These are phyloP conservation scores for Agrochola macilenta DNA, from an alignment of 2,888 invertebrate species.

Conservation along the genomic window DNA sequence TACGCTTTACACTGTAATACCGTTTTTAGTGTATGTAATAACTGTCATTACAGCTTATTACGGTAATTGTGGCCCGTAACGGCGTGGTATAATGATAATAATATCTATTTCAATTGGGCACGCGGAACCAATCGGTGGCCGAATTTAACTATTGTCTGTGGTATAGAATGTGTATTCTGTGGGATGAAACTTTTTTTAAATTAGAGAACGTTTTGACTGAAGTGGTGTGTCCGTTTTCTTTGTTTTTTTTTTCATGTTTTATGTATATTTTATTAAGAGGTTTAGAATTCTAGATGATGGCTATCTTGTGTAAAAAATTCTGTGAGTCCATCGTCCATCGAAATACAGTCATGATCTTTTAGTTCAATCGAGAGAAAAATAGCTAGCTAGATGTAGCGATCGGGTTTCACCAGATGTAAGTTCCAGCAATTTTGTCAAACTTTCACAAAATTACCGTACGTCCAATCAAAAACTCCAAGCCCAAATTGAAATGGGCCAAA, in stretches of 20 bases:
- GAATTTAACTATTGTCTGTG: slow-evolving; percentile 53
- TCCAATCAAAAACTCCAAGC: background rate
- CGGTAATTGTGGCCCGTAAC: slow-evolving; percentile 69
- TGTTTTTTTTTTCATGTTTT: background rate
- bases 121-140: slow-evolving; percentile 62
- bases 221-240: background rate
- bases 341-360: background rate
- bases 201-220: background rate
- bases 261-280: background rate
- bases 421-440: background rate
- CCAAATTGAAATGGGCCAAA: background rate
- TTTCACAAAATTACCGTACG: background rate
- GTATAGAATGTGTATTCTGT: slow-evolving; percentile 12
- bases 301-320: background rate
- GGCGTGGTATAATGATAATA: slow-evolving; percentile 69
- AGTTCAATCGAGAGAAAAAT: too few relatives aligned
- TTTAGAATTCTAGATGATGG: background rate
- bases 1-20: slow-evolving; percentile 65
- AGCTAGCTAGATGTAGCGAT: background rate
- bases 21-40: slow-evolving; percentile 68
- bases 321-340: background rate
- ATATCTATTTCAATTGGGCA: slow-evolving; percentile 78
- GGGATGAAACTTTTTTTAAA: background rate
- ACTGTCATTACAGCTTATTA: slow-evolving; percentile 75
- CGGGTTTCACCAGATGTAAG: background rate